Conservation (phyloP, 2,797 vertebrate species). For the Eutrigla gurnardus region DNA sequence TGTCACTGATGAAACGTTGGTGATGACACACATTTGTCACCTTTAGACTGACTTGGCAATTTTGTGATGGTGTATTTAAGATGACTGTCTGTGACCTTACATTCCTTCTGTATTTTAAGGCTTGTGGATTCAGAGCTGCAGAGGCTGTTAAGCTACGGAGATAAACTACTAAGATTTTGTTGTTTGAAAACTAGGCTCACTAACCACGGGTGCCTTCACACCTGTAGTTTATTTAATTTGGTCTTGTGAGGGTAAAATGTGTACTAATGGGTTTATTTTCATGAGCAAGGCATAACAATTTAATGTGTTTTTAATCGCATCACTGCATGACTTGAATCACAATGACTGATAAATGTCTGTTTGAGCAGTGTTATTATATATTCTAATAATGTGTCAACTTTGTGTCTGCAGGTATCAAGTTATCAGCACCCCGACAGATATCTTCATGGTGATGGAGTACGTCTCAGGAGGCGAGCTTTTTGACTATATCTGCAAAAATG, state of each 20-base stretch:
- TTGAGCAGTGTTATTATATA: not conserved
- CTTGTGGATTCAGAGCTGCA: not conserved
- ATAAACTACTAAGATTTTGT: not conserved
- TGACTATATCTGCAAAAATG: conserved; percentile 99
- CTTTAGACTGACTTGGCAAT: not conserved
- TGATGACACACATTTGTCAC: not conserved
- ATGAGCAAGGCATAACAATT: not conserved
- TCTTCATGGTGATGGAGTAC: conserved; percentile 99
- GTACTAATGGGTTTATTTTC: not conserved
- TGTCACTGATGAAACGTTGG: conserved; percentile 1
- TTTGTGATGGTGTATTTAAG: not conserved
- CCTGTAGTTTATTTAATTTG: conserved; percentile 8
- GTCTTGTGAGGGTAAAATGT: not conserved
- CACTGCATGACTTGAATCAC: not conserved
- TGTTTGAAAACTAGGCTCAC: not conserved
- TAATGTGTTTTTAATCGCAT: too few species aligned
- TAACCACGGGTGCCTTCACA: not conserved
- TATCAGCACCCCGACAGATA: conserved; percentile 99
- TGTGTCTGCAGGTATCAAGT: conserved; percentile 93
- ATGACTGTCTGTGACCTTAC: not conserved
- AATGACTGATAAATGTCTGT: not conserved
- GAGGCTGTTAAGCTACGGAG: not conserved
- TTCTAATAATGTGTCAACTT: not conserved
- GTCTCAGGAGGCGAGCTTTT: conserved; percentile 99
- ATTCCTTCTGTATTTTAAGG: conserved; percentile 2